Conservation (phyloP, 2,888 invertebrate species). For the Girardia tigrina region DNA sequence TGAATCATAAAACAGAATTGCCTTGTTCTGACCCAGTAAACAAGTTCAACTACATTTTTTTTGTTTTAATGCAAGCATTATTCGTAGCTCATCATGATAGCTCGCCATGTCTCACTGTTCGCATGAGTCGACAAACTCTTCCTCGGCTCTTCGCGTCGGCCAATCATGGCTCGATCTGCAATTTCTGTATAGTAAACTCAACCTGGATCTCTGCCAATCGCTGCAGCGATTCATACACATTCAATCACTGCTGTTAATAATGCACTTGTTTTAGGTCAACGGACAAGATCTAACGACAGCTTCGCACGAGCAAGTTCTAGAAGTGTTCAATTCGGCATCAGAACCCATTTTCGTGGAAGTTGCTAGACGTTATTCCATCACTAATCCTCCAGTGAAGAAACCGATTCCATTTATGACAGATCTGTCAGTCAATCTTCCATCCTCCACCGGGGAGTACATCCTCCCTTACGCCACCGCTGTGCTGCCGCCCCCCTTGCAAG, state of each 20-base stretch:
- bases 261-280: neutral
- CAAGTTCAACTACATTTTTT: constrained; percentile 19
- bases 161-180: neutral
- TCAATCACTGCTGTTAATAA: neutral
- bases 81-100: too few species aligned
- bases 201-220: constrained; percentile 20
- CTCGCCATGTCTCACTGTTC: neutral
- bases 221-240: neutral
- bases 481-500: neutral
- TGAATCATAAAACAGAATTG: neutral
- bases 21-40: neutral
- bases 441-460: neutral
- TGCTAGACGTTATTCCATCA: constrained; percentile 6
- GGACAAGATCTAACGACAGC: neutral
- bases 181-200: neutral
- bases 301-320: neutral
- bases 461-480: neutral
- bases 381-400: neutral
- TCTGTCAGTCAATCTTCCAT: neutral
- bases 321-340: constrained; percentile 2
- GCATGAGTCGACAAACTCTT: neutral
- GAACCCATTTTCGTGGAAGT: neutral
- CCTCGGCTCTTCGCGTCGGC: neutral
- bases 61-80: neutral
- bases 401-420: neutral